Conservation (phyloP, 2,113 vertebrate species). For the Pogonocichla stellata region DNA sequence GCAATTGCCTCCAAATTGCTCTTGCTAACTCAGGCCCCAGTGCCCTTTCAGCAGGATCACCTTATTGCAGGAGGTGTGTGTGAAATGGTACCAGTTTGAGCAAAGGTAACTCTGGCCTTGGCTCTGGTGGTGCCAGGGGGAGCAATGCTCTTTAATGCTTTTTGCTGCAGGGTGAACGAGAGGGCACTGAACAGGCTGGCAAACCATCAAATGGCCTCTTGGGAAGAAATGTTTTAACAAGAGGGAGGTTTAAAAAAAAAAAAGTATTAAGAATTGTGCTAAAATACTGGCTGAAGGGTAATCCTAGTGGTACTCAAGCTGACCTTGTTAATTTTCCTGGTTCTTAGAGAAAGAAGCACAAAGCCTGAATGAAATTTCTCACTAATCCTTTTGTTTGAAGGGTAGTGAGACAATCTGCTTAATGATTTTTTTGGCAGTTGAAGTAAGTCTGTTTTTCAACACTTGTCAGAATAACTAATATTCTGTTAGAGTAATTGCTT, state of each 20-base stretch:
- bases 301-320: not conserved
- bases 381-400: not conserved
- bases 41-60: not conserved
- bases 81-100: not conserved
- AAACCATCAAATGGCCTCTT: not conserved
- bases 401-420: not conserved
- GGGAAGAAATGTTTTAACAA: not conserved
- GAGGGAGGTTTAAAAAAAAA: not conserved
- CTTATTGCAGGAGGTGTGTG: fast-evolving
- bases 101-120: not conserved
- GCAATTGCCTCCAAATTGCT: not conserved
- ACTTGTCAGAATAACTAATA: not conserved
- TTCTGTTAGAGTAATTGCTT: not conserved
- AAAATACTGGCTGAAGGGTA: not conserved
- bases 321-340: conserved; percentile 13
- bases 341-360: not conserved
- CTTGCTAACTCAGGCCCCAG: not conserved
- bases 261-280: not conserved
- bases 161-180: not conserved
- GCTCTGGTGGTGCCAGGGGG: not conserved
- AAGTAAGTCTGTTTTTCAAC: not conserved
- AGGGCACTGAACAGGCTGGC: not conserved
- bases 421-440: conserved; percentile 18
- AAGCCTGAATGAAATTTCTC: not conserved
- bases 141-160: not conserved